Evolutionary conservation across 2,888 invertebrate genomes (phyloP).

Genomic region (Osedax frankpressi): DNA sequence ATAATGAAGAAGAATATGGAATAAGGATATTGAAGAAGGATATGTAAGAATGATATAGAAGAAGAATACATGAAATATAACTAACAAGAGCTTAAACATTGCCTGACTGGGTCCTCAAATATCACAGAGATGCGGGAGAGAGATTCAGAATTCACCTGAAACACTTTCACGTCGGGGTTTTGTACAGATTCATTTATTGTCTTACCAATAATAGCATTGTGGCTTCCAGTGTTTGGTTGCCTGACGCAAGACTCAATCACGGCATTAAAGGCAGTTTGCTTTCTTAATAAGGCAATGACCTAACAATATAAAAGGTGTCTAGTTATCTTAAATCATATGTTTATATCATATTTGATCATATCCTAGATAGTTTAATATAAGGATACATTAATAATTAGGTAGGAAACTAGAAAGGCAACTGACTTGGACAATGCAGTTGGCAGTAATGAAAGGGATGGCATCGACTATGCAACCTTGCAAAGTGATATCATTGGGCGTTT

Average conservation of each 20-base stretch:
- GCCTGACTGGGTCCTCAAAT: slow-evolving; percentile 80
- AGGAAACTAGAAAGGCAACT: neutral
- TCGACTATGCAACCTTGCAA: neutral
- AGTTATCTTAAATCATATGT: neutral
- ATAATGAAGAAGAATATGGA: no score
- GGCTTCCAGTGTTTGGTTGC: neutral
- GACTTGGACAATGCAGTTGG: neutral
- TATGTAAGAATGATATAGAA: no score
- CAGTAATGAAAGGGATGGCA: neutral
- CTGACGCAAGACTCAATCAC: neutral
- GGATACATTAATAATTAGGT: neutral
- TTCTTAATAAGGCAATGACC: neutral
- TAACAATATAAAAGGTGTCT: neutral
- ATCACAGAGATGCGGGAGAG: slow-evolving; percentile 78
- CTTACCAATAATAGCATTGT: neutral
- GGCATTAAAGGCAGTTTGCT: neutral
- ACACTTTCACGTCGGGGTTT: slow-evolving; percentile 57
- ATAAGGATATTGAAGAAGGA: no score
- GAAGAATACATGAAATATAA: no score
- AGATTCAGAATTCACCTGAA: slow-evolving; percentile 78
- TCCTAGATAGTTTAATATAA: neutral
- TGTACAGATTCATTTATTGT: slow-evolving; percentile 9
- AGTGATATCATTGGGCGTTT: neutral
- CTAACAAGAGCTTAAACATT: slow-evolving; percentile 68
- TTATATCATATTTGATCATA: neutral